phyloP scores from a whole-genome alignment of 2,888 invertebrate species.

The Branchipolynoe longqiensis region DNA sequence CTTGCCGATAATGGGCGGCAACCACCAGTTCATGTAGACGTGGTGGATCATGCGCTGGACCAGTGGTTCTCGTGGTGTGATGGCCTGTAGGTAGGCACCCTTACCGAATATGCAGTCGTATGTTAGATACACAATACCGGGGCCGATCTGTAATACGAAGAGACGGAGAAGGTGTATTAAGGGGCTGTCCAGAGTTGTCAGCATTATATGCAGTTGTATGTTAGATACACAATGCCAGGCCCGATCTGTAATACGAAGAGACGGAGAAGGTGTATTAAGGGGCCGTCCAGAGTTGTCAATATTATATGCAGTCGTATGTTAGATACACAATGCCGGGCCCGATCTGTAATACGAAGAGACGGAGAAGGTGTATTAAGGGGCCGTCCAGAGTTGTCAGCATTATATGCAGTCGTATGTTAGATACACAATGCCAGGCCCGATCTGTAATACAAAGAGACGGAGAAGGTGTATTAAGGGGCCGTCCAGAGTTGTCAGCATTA shows the following conservation, averaged over 20 bases:
- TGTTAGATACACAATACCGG: constrained; percentile 88
- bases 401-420: constrained; percentile 85
- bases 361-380: too few relatives aligned
- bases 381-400: too few relatives aligned
- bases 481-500: too few relatives aligned
- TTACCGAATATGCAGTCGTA: constrained; percentile 84
- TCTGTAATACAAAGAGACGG: too few relatives aligned
- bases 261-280: too few relatives aligned
- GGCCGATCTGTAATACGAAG: constrained; percentile 80
- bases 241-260: constrained; percentile 80
- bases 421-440: constrained; percentile 87
- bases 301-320: constrained; percentile 84
- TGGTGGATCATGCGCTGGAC: constrained; percentile 89
- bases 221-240: constrained; percentile 88
- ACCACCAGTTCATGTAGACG: constrained; percentile 86
- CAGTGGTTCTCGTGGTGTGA: constrained; percentile 90
- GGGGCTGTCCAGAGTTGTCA: too few relatives aligned
- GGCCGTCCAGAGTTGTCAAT: too few relatives aligned
- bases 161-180: too few relatives aligned
- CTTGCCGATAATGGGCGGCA: constrained; percentile 86
- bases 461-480: too few relatives aligned
- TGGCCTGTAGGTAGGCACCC: constrained; percentile 87
- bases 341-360: constrained; percentile 78
- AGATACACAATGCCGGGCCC: constrained; percentile 89
- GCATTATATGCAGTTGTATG: constrained; percentile 84